These are phyloP conservation scores for Poeciliopsis infans DNA, from an alignment of 2,797 vertebrate species.

Conservation along the genomic window DNA sequence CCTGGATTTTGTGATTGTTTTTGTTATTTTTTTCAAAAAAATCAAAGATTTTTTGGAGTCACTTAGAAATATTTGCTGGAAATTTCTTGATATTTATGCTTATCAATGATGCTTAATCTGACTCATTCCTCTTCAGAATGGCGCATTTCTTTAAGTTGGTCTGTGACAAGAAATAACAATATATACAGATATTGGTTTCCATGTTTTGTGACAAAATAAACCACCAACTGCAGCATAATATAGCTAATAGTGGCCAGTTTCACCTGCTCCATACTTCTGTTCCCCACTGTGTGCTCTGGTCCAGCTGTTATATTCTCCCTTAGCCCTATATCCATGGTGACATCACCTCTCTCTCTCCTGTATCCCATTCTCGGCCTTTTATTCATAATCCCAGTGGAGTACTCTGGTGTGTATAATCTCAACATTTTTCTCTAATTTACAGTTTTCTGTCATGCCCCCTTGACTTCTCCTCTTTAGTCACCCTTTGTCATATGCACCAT, in stretches of 20 bases:
- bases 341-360: conserved; percentile 77
- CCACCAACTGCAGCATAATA: background rate
- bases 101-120: too few relatives aligned
- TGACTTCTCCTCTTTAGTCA: conserved; percentile 60
- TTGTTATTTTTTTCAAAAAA: too few relatives aligned
- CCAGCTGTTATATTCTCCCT: conserved; percentile 49
- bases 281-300: conserved; percentile 41
- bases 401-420: conserved; percentile 85
- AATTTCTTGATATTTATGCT: too few relatives aligned
- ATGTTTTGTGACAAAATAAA: background rate
- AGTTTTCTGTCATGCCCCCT: conserved; percentile 47
- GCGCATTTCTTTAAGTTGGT: background rate
- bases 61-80: too few relatives aligned
- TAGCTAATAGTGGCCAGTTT: conserved; percentile 2
- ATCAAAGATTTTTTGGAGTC: too few relatives aligned
- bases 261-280: conserved; percentile 27
- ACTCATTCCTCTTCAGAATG: background rate
- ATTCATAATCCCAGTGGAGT: conserved; percentile 83
- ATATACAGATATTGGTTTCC: background rate
- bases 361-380: conserved; percentile 76
- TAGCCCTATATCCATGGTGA: conserved; percentile 65
- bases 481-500: conserved; percentile 59
- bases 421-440: conserved; percentile 74
- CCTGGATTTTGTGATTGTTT: too few relatives aligned
- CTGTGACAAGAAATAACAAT: background rate